Conservation (phyloP, 2,888 invertebrate species). For the Yponomeuta sedellus region DNA sequence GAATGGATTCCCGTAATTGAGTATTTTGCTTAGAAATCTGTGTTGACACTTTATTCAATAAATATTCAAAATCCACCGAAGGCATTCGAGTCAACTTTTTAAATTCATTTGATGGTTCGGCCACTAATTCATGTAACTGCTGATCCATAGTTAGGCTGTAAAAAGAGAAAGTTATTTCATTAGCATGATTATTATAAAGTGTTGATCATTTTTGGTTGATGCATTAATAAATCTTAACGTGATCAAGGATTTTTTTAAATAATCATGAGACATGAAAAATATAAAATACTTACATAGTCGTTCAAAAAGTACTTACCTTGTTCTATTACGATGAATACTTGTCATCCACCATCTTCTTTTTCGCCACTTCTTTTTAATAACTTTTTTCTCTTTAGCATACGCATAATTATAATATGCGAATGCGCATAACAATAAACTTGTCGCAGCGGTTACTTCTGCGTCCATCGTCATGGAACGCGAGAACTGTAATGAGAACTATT, state of each 20-base stretch:
- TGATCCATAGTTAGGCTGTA: conserved; percentile 17
- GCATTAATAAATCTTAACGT: conserved; percentile 15
- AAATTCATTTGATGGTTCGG: conserved; percentile 17
- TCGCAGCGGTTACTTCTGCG: conserved; percentile 19
- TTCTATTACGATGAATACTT: conserved; percentile 12
- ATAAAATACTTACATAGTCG: conserved; percentile 12
- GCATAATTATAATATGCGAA: conserved; percentile 17
- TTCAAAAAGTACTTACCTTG: conserved; percentile 9
- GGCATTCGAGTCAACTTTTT: conserved; percentile 20
- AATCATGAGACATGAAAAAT: conserved; percentile 14
- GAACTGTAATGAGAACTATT: conserved; percentile 19
- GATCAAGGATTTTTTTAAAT: conserved; percentile 15
- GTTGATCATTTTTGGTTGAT: conserved; percentile 16
- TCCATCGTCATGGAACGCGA: conserved; percentile 21
- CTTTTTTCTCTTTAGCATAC: conserved; percentile 2
- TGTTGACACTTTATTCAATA: conserved; percentile 14
- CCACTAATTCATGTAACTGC: conserved; percentile 16
- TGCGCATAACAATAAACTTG: conserved; percentile 19
- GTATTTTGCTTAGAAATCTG: conserved; percentile 19
- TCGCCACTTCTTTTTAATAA: conserved; percentile 14
- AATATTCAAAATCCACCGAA: conserved; percentile 19
- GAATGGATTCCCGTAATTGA: conserved; percentile 17
- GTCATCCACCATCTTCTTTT: conserved; percentile 17
- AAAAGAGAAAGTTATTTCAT: conserved; percentile 16
- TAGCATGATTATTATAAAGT: conserved; percentile 14